These are phyloP conservation scores for Lophotis ruficrista DNA, from an alignment of 2,113 vertebrate genomes.

Conservation along the genomic window DNA sequence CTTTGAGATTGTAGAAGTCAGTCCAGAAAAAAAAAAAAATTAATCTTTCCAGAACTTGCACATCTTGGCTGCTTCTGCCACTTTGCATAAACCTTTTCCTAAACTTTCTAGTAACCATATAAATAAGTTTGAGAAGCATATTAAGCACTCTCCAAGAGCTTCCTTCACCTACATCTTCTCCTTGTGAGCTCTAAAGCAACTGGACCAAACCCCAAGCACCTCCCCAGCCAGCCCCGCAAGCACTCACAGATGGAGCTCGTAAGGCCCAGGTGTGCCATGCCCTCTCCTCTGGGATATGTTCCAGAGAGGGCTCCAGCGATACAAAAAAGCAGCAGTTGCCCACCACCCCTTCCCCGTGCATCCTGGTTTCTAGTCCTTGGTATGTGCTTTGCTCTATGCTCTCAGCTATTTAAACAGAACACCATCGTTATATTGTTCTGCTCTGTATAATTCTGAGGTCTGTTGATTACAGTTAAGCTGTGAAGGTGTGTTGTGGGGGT, in stretches of 20 bases:
- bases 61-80: accelerated
- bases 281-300: accelerated
- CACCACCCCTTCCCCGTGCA: accelerated
- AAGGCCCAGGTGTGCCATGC: accelerated
- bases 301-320: not conserved
- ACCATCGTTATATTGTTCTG: accelerated
- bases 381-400: accelerated
- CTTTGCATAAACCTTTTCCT: accelerated
- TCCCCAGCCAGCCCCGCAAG: not conserved
- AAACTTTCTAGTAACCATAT: accelerated
- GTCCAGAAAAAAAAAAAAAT: not conserved
- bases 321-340: not conserved
- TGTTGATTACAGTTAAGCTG: not conserved
- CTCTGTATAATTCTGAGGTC: accelerated
- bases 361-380: accelerated
- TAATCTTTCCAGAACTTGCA: not conserved
- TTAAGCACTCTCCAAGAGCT: accelerated
- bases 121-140: accelerated
- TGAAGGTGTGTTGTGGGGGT: too few species aligned
- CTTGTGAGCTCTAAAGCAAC: accelerated
- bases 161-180: accelerated
- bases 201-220: accelerated
- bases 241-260: accelerated
- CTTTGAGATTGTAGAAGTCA: not conserved
- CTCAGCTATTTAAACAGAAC: not conserved